Percentiles rank a stretch among this genome's conserved stretches.
Conservation (phyloP, 2,797 vertebrate genomes). For the Acanthurus tractus region DNA sequence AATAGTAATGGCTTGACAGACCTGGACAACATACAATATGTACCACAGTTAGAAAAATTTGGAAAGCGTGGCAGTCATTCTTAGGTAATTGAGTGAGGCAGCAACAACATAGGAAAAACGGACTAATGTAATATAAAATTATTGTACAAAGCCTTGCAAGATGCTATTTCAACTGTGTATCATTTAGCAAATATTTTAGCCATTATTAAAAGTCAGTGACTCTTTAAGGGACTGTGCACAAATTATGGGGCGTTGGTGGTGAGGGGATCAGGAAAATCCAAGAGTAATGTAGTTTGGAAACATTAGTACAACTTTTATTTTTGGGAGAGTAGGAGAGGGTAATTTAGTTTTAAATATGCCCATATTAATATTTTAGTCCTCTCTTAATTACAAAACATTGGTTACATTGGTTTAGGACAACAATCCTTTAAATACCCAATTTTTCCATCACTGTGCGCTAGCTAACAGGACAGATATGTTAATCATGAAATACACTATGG, state of each 20-base stretch:
- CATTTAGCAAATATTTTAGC: slow-evolving; percentile 1
- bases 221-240: slow-evolving; percentile 11
- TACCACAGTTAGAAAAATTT: neutral
- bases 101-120: neutral
- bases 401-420: neutral
- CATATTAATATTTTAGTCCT: neutral
- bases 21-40: slow-evolving; percentile 8
- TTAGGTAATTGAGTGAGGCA: slow-evolving; percentile 7
- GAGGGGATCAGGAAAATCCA: too few species aligned
- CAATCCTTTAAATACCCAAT: neutral
- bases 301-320: too few species aligned
- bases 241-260: neutral
- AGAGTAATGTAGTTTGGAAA: too few species aligned
- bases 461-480: neutral
- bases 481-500: neutral
- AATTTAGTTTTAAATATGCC: neutral
- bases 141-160: slow-evolving; percentile 30
- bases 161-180: neutral
- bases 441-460: neutral
- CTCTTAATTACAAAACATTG: neutral
- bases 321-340: too few species aligned
- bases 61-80: slow-evolving; percentile 15
- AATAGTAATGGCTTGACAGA: neutral
- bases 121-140: slow-evolving; percentile 8
- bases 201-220: slow-evolving; percentile 17